These are phyloP conservation scores for Propithecus perrieri DNA, from an alignment of 2,797 vertebrate genomes.

Conservation along the genomic window DNA sequence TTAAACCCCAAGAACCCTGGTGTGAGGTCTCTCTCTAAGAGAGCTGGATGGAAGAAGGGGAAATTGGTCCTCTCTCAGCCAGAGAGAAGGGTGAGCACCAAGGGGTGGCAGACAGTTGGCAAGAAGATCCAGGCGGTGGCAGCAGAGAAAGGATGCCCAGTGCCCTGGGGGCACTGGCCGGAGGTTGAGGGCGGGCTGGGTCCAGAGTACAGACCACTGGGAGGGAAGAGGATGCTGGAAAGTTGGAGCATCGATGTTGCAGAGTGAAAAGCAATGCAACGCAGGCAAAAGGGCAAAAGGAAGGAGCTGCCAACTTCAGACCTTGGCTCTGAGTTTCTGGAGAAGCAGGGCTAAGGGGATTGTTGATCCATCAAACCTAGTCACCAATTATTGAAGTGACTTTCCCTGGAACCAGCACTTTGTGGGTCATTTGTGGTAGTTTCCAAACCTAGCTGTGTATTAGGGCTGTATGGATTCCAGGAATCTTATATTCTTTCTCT, in stretches of 20 bases:
- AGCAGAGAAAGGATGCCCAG: slow-evolving; percentile 23
- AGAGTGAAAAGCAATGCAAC: not conserved
- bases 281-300: not conserved
- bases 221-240: not conserved
- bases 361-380: not conserved
- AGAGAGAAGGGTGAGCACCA: not conserved
- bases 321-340: not conserved
- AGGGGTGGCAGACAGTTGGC: not conserved
- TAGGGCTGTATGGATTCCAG: slow-evolving; percentile 8
- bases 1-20: not conserved
- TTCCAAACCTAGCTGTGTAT: not conserved
- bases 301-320: not conserved
- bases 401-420: not conserved
- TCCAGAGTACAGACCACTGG: not conserved
- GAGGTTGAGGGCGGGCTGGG: not conserved
- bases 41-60: not conserved
- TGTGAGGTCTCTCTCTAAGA: not conserved
- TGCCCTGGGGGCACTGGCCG: not conserved
- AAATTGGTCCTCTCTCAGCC: not conserved
- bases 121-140: not conserved
- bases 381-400: slow-evolving; percentile 8
- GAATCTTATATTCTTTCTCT: not conserved
- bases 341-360: not conserved
- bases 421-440: not conserved
- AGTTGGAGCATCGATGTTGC: fast-evolving